Evolutionary conservation across 2,113 vertebrate species (phyloP).

Genomic region (Tragelaphus strepsiceros): DNA sequence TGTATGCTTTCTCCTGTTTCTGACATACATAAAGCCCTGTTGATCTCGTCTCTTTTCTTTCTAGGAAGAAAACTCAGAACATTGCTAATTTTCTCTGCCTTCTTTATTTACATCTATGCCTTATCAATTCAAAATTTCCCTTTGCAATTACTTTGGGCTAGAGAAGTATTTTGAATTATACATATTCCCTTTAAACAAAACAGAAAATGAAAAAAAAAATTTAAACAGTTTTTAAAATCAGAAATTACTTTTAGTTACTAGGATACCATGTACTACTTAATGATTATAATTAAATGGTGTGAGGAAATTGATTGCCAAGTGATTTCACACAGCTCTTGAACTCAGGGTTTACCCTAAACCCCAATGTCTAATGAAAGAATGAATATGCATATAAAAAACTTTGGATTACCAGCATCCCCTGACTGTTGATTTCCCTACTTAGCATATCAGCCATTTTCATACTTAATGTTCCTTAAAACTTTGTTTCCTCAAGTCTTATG

Average conservation of each 20-base stretch:
- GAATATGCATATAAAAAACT: background rate
- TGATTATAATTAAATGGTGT: background rate
- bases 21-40: background rate
- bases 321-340: background rate
- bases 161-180: background rate
- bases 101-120: background rate
- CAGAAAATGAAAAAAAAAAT: background rate
- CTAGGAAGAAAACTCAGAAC: background rate
- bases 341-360: background rate
- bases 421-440: background rate
- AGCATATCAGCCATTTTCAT: background rate
- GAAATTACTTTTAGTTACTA: background rate
- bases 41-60: background rate
- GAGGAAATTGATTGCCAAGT: background rate
- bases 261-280: background rate
- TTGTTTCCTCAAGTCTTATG: background rate
- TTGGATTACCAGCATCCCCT: background rate
- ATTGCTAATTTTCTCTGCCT: background rate
- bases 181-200: background rate
- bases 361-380: background rate
- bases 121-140: background rate
- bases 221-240: background rate
- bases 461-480: background rate
- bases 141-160: background rate
- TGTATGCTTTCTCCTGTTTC: background rate